These are phyloP conservation scores for Hydractinia echinata DNA, from an alignment of 30 jellyfish, hydroid and myxozoan species.

Conservation along the genomic window DNA sequence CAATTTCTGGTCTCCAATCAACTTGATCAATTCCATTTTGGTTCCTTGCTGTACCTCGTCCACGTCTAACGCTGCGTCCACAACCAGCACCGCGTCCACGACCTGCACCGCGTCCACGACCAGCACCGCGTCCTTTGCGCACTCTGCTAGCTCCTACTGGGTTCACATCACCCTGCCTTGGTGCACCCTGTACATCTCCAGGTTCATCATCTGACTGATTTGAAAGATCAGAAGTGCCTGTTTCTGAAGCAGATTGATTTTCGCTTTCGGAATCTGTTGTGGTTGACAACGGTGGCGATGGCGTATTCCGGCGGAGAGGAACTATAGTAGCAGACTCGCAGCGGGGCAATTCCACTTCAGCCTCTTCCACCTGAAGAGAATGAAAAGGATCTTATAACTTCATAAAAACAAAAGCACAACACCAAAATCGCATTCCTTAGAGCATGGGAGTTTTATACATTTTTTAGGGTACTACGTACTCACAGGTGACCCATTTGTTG, in stretches of 20 bases:
- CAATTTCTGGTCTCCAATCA: conserved; percentile 2
- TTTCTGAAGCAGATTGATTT: too few species aligned
- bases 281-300: neutral
- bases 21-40: neutral
- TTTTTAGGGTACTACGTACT: neutral
- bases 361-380: too few species aligned
- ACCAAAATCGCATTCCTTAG: too few species aligned
- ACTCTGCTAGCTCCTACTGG: neutral
- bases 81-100: conserved; percentile 18
- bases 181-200: too few species aligned
- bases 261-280: too few species aligned
- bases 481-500: neutral
- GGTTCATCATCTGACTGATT: too few species aligned
- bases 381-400: too few species aligned
- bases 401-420: too few species aligned
- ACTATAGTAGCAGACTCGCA: too few species aligned
- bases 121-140: neutral
- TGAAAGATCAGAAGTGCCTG: too few species aligned
- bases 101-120: conserved; percentile 11
- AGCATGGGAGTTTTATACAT: too few species aligned
- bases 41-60: neutral
- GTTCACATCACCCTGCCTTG: conserved; percentile 2
- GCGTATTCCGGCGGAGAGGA: neutral
- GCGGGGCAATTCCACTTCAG: too few species aligned
- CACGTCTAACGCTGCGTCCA: conserved; percentile 14